Evolutionary conservation across 2,888 invertebrate genomes (phyloP).

Genomic region (Ormyrus pomaceus): DNA sequence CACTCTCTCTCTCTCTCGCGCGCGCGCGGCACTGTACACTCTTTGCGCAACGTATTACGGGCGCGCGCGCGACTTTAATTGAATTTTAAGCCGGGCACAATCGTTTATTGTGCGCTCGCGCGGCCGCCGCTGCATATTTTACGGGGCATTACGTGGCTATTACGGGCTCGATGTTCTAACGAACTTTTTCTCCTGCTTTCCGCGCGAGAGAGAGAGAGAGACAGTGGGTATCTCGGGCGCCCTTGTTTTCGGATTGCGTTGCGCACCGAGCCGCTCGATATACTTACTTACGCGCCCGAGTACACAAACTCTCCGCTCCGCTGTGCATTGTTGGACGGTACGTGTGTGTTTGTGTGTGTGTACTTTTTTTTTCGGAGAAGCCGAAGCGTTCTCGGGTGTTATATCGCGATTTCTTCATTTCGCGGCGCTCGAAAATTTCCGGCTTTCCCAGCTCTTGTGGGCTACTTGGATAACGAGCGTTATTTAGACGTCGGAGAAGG

Average conservation of each 20-base stretch:
- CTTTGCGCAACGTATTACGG: constrained; percentile 54
- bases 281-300: background rate
- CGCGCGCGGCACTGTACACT: background rate
- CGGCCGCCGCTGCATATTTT: constrained; percentile 28
- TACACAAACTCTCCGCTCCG: constrained; percentile 5
- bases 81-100: constrained; percentile 53
- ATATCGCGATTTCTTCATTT: constrained; percentile 8
- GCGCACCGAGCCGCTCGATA: background rate
- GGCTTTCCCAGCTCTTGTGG: background rate
- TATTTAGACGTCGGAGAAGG: constrained; percentile 3
- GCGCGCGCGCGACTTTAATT: constrained; percentile 50
- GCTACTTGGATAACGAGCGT: background rate
- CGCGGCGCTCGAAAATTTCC: too few species aligned
- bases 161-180: constrained; percentile 47
- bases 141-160: constrained; percentile 49
- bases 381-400: background rate
- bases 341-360: too few species aligned
- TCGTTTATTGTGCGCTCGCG: constrained; percentile 43
- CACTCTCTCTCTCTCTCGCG: constrained; percentile 35
- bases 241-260: constrained; percentile 35
- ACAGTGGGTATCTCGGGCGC: background rate
- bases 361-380: too few species aligned
- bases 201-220: too few species aligned
- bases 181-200: constrained; percentile 8
- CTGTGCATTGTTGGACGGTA: background rate